Conservation (phyloP, 37 sponge, comb jelly and placozoan species). For the Agelas oroides region DNA sequence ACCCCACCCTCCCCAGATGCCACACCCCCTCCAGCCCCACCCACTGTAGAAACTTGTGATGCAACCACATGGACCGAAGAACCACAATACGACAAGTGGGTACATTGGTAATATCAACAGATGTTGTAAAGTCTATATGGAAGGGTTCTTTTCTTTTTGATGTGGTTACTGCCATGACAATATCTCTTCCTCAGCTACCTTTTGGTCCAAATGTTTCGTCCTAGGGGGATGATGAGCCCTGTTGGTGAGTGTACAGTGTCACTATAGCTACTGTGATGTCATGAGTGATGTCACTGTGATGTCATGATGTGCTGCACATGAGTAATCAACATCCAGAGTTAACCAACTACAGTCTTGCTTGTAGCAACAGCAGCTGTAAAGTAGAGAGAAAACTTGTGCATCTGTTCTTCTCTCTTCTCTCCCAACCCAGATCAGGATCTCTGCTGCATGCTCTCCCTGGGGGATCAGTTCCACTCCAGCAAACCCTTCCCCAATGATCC, state of each 20-base stretch:
- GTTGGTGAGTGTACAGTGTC: no score
- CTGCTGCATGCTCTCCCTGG: conserved; percentile 47
- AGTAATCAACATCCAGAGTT: no score
- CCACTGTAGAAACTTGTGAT: conserved; percentile 60
- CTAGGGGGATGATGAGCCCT: conserved; percentile 22
- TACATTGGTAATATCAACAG: neutral
- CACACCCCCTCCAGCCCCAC: conserved; percentile 24
- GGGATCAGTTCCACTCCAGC: conserved; percentile 39
- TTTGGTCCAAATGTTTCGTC: conserved; percentile 44
- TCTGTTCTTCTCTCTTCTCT: neutral
- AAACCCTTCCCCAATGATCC: conserved; percentile 26
- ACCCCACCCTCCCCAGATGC: neutral
- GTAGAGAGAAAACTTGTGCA: neutral
- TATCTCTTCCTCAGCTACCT: conserved; percentile 26
- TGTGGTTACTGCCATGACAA: neutral
- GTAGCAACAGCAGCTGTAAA: no score
- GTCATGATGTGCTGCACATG: no score
- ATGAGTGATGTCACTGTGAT: no score
- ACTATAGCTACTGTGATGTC: no score
- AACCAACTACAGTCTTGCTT: no score
- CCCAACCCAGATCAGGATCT: conserved; percentile 22
- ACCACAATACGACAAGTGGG: conserved; percentile 65
- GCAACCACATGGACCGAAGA: conserved; percentile 67
- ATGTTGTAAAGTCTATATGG: neutral
- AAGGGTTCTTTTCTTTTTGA: no score